These are phyloP conservation scores for Diploptera punctata DNA, from an alignment of 2,888 invertebrate species.

Conservation along the genomic window DNA sequence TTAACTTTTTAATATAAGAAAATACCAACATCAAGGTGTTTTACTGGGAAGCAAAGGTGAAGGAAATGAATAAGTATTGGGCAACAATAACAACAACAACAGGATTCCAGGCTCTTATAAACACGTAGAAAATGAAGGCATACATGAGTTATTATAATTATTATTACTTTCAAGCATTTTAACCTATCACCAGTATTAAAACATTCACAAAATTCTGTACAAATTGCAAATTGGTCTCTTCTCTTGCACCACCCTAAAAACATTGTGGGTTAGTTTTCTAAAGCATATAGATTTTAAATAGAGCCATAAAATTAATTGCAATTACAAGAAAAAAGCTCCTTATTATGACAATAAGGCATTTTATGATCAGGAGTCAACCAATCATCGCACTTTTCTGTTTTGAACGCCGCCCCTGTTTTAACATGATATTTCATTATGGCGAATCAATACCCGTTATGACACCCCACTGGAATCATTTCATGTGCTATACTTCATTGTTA, in stretches of 20 bases:
- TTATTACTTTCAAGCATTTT: constrained; percentile 11
- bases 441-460: constrained; percentile 5
- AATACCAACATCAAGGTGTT: no score
- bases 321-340: constrained; percentile 18
- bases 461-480: background rate
- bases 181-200: constrained; percentile 37
- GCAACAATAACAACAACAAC: no score
- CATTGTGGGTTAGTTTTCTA: constrained; percentile 21
- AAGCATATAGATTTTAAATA: constrained; percentile 5
- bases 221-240: constrained; percentile 26
- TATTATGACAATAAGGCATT: constrained; percentile 26
- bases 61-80: no score
- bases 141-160: constrained; percentile 32
- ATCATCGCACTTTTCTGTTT: constrained; percentile 5
- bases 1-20: no score
- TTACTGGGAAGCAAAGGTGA: no score
- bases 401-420: background rate
- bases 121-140: constrained; percentile 38
- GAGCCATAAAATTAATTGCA: constrained; percentile 17
- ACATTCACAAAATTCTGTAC: constrained; percentile 36
- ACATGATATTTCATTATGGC: background rate
- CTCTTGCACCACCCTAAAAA: constrained; percentile 18
- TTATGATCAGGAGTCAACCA: constrained; percentile 24
- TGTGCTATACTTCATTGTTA: constrained; percentile 1
- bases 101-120: constrained; percentile 30